Base-by-base conservation (phyloP, 2,888 invertebrate species). In the Aphelenchoides bicaudatus region DNA sequence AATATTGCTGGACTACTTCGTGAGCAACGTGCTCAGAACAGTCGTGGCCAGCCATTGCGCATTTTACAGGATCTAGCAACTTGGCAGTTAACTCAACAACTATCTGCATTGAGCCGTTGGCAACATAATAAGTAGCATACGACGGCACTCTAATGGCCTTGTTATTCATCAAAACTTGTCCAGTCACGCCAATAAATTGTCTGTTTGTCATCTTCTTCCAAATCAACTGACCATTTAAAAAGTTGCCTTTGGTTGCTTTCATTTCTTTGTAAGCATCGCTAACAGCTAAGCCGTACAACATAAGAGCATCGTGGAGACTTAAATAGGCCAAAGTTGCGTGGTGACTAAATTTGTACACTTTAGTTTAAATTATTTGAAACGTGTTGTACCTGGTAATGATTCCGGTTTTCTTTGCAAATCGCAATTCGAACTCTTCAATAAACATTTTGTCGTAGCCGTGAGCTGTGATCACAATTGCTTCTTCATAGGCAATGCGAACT, bases 11-110 rank as follows among this genome's bases (percentile, higher is more conserved):
- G 5, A 66, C 61, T 2, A 69, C 65, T 57, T 76, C 76, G 57
- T 76, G 75, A 5, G 74, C 76, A 23, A 73, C 71, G 66, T 76
- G 76, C 57, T 77, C 76, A n/a, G 76, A 77, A 47, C 76, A 76
- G 49, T 69, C 63, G 10, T 69, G 65, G n/a, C 63, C 63, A 25
- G 70, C 65, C 39, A 60, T 58, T 37, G 63, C 66, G 48, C 76
- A 76, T 48, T 72, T 65, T n/a, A 59, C 59, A 27, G 63, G 62
- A 30, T 74, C 74, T 23, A 66, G 71, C 30, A 74, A 65, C 39
- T 73, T 65, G 0, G 76, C 76, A 58, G 72, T 74, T 23, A 76
- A 55, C 57, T 76, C 76, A 0, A 76, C 75, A 1, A 76, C 74
- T 50, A 76, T 76, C 58, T 67, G 67, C 53, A 75, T 52, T 2